Evolutionary conservation across 2,888 invertebrate species (phyloP).

Genomic region (Thymelicus acteon): DNA sequence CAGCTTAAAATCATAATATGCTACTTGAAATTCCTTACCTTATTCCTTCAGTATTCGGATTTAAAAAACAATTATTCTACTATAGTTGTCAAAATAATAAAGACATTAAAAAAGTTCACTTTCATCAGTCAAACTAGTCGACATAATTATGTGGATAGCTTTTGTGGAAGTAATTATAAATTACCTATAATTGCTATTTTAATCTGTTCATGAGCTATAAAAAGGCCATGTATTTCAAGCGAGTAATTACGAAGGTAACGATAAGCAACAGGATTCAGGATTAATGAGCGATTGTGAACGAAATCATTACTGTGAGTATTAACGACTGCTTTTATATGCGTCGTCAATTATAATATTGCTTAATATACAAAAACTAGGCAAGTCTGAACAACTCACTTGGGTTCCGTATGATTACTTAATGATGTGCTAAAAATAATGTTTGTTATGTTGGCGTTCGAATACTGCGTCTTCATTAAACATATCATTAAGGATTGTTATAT

Average conservation of each 20-base stretch:
- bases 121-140: conserved; percentile 27
- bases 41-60: background rate
- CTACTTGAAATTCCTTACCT: background rate
- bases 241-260: conserved; percentile 22
- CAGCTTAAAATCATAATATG: no score
- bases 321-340: background rate
- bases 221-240: conserved; percentile 10
- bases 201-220: conserved; percentile 19
- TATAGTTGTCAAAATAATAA: background rate
- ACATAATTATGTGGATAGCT: conserved; percentile 14
- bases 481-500: no score
- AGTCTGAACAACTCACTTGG: background rate
- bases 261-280: conserved; percentile 16
- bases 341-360: background rate
- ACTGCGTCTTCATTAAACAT: no score
- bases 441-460: no score
- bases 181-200: conserved; percentile 16
- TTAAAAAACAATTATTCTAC: no score
- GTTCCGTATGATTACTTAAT: no score
- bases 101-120: background rate
- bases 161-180: conserved; percentile 12
- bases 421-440: no score
- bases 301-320: background rate
- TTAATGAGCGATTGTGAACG: conserved; percentile 25
- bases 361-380: background rate